phyloP scores from a whole-genome alignment of 2,888 invertebrate genomes.

The Calliphora vomitoria region DNA sequence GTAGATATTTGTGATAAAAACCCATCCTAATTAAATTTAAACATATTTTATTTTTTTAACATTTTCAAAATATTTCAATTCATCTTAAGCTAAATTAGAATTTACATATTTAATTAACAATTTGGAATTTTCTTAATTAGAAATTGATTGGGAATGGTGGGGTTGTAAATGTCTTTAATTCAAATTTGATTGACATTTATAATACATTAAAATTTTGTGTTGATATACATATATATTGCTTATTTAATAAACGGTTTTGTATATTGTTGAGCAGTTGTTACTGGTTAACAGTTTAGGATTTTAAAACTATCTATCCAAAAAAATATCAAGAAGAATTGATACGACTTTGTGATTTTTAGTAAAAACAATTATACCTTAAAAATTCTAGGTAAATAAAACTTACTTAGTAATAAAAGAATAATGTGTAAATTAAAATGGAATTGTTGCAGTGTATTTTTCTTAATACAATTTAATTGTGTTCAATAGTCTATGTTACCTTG shows the following conservation, averaged over 20 bases:
- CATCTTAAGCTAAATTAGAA: not conserved
- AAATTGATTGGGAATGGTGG: not conserved
- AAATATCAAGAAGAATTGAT: constrained; percentile 6
- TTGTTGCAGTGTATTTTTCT: constrained; percentile 8
- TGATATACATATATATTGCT: too few relatives aligned
- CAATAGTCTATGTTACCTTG: constrained; percentile 76
- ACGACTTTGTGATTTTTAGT: constrained; percentile 9
- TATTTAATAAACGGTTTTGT: not conserved
- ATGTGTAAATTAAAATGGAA: constrained; percentile 43
- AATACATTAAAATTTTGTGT: not conserved
- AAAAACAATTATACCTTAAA: constrained; percentile 43
- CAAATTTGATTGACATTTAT: not conserved
- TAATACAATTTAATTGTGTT: not conserved
- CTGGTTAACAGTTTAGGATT: not conserved
- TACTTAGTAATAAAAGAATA: constrained; percentile 27
- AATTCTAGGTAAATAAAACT: constrained; percentile 25
- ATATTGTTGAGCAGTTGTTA: constrained; percentile 18
- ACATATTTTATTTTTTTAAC: not conserved
- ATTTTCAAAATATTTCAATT: not conserved
- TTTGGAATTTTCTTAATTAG: not conserved
- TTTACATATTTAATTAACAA: not conserved
- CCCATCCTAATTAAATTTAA: not conserved
- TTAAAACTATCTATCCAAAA: not conserved
- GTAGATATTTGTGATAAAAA: not conserved
- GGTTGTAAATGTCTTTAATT: not conserved